Evolutionary conservation across 2,113 vertebrate species (phyloP).

Genomic region (Callipepla californica): DNA sequence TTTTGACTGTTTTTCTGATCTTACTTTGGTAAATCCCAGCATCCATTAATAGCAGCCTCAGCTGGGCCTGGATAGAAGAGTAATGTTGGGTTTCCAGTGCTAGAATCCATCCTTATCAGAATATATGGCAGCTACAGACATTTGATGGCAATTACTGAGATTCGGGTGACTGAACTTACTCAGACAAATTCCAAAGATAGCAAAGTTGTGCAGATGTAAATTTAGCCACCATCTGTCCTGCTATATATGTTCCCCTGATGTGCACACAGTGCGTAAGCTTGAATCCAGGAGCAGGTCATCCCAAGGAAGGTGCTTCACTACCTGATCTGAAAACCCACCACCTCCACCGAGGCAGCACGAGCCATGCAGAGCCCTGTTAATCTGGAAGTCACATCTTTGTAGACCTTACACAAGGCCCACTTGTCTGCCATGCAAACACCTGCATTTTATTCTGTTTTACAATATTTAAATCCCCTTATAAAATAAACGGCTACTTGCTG

Average conservation of each 20-base stretch:
- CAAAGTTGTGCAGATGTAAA: neutral
- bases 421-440: slow-evolving; percentile 53
- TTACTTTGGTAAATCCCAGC: neutral
- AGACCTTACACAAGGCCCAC: neutral
- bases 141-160: neutral
- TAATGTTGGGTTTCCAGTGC: neutral
- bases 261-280: neutral
- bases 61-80: neutral
- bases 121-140: neutral
- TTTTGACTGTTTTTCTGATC: neutral
- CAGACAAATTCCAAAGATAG: neutral
- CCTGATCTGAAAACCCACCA: neutral
- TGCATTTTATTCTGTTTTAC: slow-evolving; percentile 69
- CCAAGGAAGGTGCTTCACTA: neutral
- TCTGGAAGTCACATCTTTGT: neutral
- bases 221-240: neutral
- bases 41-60: neutral
- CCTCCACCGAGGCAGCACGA: neutral
- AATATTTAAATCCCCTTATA: slow-evolving; percentile 75
- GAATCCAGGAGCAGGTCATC: fast-evolving
- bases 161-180: neutral
- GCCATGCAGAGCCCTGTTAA: neutral
- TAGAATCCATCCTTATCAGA: neutral
- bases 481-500: slow-evolving; percentile 66
- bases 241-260: neutral